phyloP scores from a whole-genome alignment of 64 coral and sea anemone species.

The Acropora yongei region DNA sequence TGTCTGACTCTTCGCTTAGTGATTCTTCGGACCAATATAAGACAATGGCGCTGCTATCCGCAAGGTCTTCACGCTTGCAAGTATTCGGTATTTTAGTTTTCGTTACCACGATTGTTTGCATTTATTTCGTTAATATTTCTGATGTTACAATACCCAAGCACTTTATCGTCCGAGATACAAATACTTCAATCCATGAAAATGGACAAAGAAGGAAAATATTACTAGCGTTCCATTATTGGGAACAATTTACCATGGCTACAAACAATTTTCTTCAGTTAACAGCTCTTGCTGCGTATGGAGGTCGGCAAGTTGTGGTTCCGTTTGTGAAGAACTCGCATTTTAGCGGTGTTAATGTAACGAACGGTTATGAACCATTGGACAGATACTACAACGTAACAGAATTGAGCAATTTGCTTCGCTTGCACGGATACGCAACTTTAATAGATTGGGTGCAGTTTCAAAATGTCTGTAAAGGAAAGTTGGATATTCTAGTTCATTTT shows the following conservation, averaged over 20 bases:
- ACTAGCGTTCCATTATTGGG: constrained; percentile 92
- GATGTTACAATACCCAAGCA: not conserved
- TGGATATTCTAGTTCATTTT: constrained; percentile 90
- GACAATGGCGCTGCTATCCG: too few species aligned
- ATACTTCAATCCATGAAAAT: not conserved
- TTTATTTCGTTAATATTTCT: too few species aligned
- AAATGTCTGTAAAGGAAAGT: constrained; percentile 56
- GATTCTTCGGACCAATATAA: too few species aligned
- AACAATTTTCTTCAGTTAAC: constrained; percentile 83
- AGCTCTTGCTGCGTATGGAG: constrained; percentile 75
- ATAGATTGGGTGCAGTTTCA: constrained; percentile 73
- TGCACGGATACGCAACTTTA: not conserved
- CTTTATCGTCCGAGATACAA: not conserved
- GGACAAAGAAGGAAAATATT: constrained; percentile 69
- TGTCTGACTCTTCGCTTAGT: too few species aligned
- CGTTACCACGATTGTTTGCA: too few species aligned
- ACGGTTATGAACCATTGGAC: constrained; percentile 66
- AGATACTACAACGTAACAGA: not conserved
- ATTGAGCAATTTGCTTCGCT: not conserved
- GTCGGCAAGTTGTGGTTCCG: constrained; percentile 78
- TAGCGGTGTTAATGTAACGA: constrained; percentile 58
- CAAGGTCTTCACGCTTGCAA: too few species aligned
- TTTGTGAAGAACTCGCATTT: constrained; percentile 93
- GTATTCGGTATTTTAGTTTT: too few species aligned
- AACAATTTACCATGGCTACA: constrained; percentile 88